Evolutionary conservation across 2,888 invertebrate genomes (phyloP), one percentile per base, ranked within the genome.

Genomic region (Neria commutata): DNA sequence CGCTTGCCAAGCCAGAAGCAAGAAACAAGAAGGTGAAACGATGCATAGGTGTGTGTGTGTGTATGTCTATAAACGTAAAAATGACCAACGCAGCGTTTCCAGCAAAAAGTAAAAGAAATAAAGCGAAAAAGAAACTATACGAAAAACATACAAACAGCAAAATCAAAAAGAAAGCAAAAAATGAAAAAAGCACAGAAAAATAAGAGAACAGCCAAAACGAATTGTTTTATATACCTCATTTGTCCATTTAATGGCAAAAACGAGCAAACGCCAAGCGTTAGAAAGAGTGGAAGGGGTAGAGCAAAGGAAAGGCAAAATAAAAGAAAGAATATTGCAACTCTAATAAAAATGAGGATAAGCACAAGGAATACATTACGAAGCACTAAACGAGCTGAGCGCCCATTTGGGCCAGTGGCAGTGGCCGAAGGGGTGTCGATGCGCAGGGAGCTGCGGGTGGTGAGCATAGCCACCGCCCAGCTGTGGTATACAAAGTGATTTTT

Each of bases 141-240:
- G 29, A 49, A 55, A 47, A 23, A 17, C 51, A 56, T 37, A 56
- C 45, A 45, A 47, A 42, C 56, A 62, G 52, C 42, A 45, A 56
- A 55, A 56, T 54, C 49, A 58, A 62, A 55, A 63, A 65, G 56
- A 58, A 56, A 40, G 54, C 61, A 45, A 56, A 56, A 61, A 61
- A 58, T 55, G 61, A 56, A 59, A 60, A 61, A 64, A 63, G 34
- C 53, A 45, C 56, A 68, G 62, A 58, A 61, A 47, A 49, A 64
- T n/a, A 66, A 70, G 72, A 69, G 70, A 73, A 68, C 70, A 77
- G 70, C 78, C 74, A 71, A 69, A 74, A 71, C 73, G 77, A 78
- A 78, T 77, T 76, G 77, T 78, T 77, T 77, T 77, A 77, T 78
- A 75, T 78, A 73, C 72, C 75, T 77, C 78, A 76, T 77, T 77